Base-by-base conservation (phyloP, 2,888 invertebrate species). In the Ctena decussata region DNA sequence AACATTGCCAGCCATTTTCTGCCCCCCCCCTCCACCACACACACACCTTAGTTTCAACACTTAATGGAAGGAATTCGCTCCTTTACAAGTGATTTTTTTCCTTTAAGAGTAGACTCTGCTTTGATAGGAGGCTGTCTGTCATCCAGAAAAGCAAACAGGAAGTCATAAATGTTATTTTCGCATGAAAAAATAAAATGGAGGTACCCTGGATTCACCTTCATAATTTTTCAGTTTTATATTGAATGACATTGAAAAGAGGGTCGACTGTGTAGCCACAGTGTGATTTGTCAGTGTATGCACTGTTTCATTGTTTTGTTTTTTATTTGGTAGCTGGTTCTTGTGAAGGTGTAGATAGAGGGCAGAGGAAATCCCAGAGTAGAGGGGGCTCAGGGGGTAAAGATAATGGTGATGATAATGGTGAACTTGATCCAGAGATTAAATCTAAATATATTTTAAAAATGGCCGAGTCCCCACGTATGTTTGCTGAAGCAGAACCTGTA, bases 311-410 rank as follows among this genome's bases (percentile, higher is more conserved):
- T 60, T 0, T n/a, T 60, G 18, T 12, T 60, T 12, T 60, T 1
- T 30, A 60, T 87, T 87, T 85, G 77, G 75, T 87, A 87, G 87
- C 75, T 72, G 39, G 69, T 74, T 69, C 78, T 71, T 30, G 24
- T 65, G 78, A 71, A 69, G 82, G 37, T 60, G 49, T 74, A 70
- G 84, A 72, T 70, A 49, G 76, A 81, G 76, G 35, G 41, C 76
- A 81, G 79, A 80, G 75, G 74, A 69, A 80, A 87, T 80, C 87
- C 80, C 84, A 85, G 85, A 74, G 81, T 80, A 84, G 85, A 81
- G 83, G 46, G 81, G 81, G 78, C 65, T 30, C 71, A 49, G 77
- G 77, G 82, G 46, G 37, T n/a, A 70, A 27, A 60, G 80, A 77
- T 57, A 74, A 57, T 70, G 70, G 71, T 41, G 74, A 57, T 76